Evolutionary conservation across 2,113 vertebrate species (phyloP), one percentile per base, ranked within the genome.

Genomic region (Potamarius usumacintae): DNA sequence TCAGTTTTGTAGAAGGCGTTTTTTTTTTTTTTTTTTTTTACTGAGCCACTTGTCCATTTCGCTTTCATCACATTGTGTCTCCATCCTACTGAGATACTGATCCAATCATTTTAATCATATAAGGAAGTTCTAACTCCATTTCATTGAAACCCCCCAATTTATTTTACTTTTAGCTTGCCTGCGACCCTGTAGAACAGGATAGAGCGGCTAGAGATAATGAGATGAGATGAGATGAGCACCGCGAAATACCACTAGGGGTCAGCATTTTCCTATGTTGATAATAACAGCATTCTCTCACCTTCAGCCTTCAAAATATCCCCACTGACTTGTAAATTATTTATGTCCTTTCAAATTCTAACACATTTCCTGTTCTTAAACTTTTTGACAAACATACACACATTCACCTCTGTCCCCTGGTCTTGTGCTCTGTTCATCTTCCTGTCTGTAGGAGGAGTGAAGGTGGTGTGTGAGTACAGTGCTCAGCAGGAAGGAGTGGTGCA

Each of bases 401-500:
- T 12, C 30, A 42, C 30, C 30, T 82, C 10, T 25, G 11, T 69
- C 18, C 20, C 8, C 48, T 60, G 52, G 62, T 27, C 76, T 55
- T 78, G 50, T 55, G 72, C 25, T 76, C 58, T 65, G 57, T 86
- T 20, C 1, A 58, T 60, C 62, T 71, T 30, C 83, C 20, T 27
- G 3, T 80, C 48, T 74, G 1, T 25, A 89, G 92, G 93, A 72
- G 97, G 96, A 78, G 95, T 96, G 88, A 96, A 92, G 52, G 87
- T 98, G 83, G 95, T 93, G 15, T 98, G 97, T 6, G 96, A 98
- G 91, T 98, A 98, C 94, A 95, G 90, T 0, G 96, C 97, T 0
- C 96, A 97, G 92, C 96, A 94, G 90, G 97, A 98, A 85, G 97
- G 97, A 0, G 96, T 97, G 57, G 93, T 97, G 48, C 96, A 93